Evolutionary conservation across 2,113 vertebrate genomes (phyloP).

Genomic region (Coptodon rendalli): DNA sequence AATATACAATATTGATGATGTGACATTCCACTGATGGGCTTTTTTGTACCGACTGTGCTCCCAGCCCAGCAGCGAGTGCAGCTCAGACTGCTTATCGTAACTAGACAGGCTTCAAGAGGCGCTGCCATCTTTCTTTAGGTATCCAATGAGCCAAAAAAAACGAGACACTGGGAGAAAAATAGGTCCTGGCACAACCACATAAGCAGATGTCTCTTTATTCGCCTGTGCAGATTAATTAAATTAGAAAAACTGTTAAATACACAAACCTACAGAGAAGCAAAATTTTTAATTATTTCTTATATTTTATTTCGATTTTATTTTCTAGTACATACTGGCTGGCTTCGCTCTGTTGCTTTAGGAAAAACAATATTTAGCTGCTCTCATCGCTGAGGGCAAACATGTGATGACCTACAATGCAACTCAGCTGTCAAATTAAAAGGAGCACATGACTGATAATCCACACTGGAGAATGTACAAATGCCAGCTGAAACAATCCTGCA

Average conservation of each 20-base stretch:
- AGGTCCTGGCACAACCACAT: conserved; percentile 19
- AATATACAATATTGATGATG: neutral
- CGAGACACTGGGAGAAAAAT: neutral
- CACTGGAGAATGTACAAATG: neutral
- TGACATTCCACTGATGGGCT: neutral
- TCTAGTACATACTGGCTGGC: neutral
- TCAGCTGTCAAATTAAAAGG: neutral
- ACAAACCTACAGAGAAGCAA: neutral
- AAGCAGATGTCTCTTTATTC: conserved; percentile 27
- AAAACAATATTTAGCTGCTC: neutral
- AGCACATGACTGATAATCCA: neutral
- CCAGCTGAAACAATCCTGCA: neutral
- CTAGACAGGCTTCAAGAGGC: conserved; percentile 11
- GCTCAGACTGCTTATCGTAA: conserved; percentile 34
- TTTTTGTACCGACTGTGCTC: neutral
- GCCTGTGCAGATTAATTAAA: neutral
- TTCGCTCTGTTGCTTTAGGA: neutral
- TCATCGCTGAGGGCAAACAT: neutral
- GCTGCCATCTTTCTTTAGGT: conserved; percentile 44
- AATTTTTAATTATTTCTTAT: neutral
- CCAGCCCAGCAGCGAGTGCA: neutral
- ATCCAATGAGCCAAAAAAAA: conserved; percentile 44
- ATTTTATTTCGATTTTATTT: neutral
- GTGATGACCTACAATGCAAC: neutral
- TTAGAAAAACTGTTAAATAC: neutral